Evolutionary conservation across 2,797 vertebrate genomes (phyloP).

Genomic region (Poecilia gillii): DNA sequence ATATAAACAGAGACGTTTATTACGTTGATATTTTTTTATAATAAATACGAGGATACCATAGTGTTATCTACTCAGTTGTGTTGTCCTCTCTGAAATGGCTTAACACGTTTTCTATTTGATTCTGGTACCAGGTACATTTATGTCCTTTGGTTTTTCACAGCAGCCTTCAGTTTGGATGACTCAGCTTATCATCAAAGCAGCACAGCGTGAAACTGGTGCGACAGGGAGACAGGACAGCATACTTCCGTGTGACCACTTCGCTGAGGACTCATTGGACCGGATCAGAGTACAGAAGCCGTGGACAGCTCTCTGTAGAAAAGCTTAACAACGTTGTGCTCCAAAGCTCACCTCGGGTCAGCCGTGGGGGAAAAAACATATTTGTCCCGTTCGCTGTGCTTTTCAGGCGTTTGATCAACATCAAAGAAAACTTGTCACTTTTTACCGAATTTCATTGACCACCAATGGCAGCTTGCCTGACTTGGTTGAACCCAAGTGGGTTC

Average conservation of each 20-base stretch:
- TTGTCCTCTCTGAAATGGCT: neutral
- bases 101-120: neutral
- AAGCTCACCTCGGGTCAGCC: neutral
- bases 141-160: conserved; percentile 5
- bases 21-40: neutral
- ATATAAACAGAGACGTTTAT: neutral
- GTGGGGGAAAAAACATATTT: neutral
- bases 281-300: neutral
- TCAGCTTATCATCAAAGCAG: neutral
- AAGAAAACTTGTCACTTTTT: neutral
- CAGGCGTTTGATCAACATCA: neutral
- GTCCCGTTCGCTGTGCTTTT: neutral
- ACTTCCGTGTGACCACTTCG: neutral
- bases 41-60: neutral
- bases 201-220: neutral
- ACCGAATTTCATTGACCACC: neutral
- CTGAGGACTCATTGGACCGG: neutral
- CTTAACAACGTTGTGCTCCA: neutral
- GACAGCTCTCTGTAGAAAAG: neutral
- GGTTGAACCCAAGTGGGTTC: neutral
- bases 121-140: neutral
- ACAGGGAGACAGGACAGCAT: conserved; percentile 2
- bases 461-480: neutral
- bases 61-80: neutral
- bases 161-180: neutral